phyloP scores from a whole-genome alignment of 2,113 vertebrate species.

The Datnioides undecimradiatus region DNA sequence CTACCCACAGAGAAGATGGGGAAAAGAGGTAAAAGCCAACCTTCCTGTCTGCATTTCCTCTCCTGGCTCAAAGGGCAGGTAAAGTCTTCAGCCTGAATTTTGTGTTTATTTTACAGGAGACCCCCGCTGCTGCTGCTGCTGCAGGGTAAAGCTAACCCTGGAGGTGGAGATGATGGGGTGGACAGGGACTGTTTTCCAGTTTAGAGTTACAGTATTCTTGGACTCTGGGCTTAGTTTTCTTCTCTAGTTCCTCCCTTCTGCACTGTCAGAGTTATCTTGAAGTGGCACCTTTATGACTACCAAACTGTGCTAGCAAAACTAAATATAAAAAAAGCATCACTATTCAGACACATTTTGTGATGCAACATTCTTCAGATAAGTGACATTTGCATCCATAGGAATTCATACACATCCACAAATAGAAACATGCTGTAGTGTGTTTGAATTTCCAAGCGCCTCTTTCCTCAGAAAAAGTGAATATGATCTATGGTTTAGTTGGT shows the following conservation, averaged over 20 bases:
- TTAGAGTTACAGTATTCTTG: slow-evolving; percentile 59
- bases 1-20: slow-evolving; percentile 52
- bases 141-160: slow-evolving; percentile 64
- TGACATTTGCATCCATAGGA: neutral
- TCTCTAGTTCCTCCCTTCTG: neutral
- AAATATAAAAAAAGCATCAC: too few relatives aligned
- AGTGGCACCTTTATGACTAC: neutral
- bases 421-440: slow-evolving; percentile 1
- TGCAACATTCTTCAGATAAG: neutral
- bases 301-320: too few relatives aligned
- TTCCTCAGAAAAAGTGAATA: slow-evolving; percentile 33
- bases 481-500: slow-evolving; percentile 41
- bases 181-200: slow-evolving; percentile 34
- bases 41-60: slow-evolving; percentile 60
- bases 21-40: slow-evolving; percentile 29
- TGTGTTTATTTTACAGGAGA: slow-evolving; percentile 80
- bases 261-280: neutral
- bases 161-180: slow-evolving; percentile 60
- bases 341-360: neutral
- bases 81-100: slow-evolving; percentile 75
- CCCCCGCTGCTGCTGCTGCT: slow-evolving; percentile 65
- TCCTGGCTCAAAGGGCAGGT: slow-evolving; percentile 68
- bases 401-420: neutral
- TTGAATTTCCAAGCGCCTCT: slow-evolving; percentile 23
- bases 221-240: slow-evolving; percentile 32